Evolutionary conservation across 2,797 vertebrate species (phyloP).

Genomic region (Pitangus sulphuratus): DNA sequence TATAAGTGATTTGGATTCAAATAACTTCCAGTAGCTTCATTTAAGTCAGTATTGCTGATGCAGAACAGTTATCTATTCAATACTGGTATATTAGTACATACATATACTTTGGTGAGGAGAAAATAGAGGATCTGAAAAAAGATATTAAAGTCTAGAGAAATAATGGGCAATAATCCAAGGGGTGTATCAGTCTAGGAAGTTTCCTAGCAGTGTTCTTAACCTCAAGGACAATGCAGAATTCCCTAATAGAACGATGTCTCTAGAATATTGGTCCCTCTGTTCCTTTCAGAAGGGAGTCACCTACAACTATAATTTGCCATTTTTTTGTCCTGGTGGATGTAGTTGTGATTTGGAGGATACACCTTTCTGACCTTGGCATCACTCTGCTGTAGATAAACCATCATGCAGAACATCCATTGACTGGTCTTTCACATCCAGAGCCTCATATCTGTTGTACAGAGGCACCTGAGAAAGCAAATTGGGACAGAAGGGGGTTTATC

Average conservation of each 20-base stretch:
- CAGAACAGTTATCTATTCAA: background rate
- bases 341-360: background rate
- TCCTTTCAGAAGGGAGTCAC: background rate
- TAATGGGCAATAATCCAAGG: background rate
- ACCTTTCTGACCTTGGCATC: background rate
- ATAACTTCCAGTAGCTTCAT: background rate
- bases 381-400: background rate
- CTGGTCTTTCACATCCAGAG: background rate
- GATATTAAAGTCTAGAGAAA: background rate
- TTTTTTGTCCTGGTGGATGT: rapidly evolving
- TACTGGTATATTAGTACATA: background rate
- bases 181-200: background rate
- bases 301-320: background rate
- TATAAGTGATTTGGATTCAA: background rate
- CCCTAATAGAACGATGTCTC: background rate
- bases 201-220: background rate
- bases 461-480: background rate
- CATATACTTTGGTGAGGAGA: background rate
- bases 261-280: background rate
- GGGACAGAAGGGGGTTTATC: background rate
- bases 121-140: background rate
- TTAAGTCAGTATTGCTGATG: background rate
- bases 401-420: background rate
- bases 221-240: background rate
- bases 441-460: background rate